Evolutionary conservation across 2,888 invertebrate species (phyloP).

Genomic region (Tholera decimalis): DNA sequence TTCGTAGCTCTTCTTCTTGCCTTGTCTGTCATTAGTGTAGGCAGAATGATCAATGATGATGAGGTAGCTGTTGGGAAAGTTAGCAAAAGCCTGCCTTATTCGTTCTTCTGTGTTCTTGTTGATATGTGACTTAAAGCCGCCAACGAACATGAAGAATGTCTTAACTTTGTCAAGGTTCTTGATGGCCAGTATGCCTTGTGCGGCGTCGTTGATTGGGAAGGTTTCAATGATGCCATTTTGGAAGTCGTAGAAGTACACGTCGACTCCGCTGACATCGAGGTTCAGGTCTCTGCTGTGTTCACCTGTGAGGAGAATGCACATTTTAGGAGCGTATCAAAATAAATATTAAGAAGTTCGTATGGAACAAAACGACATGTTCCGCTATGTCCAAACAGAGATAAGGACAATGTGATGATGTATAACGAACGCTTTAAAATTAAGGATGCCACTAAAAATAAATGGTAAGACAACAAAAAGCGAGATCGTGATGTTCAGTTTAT

Average conservation of each 20-base stretch:
- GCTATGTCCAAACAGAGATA: neutral
- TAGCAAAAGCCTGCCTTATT: slow-evolving; percentile 80
- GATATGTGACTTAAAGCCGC: slow-evolving; percentile 84
- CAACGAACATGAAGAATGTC: slow-evolving; percentile 82
- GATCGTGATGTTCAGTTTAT: neutral
- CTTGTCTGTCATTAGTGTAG: slow-evolving; percentile 82
- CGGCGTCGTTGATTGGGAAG: slow-evolving; percentile 45
- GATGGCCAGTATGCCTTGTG: slow-evolving; percentile 74
- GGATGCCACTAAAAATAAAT: neutral
- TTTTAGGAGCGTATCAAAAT: neutral
- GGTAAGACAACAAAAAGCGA: neutral
- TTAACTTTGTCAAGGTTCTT: slow-evolving; percentile 75
- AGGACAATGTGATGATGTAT: neutral
- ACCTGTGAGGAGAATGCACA: slow-evolving; percentile 7
- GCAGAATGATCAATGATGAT: slow-evolving; percentile 86
- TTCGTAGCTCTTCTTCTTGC: slow-evolving; percentile 82
- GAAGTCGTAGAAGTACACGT: slow-evolving; percentile 52
- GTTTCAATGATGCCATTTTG: slow-evolving; percentile 14
- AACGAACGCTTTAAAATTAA: too few species aligned
- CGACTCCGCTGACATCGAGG: slow-evolving; percentile 46
- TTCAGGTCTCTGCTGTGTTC: slow-evolving; percentile 41
- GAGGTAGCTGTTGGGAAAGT: slow-evolving; percentile 82
- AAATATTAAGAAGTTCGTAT: neutral
- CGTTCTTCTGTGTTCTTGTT: slow-evolving; percentile 80
- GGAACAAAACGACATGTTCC: neutral